Evolutionary conservation across 2,113 vertebrate genomes (phyloP).

Genomic region (Merops nubicus): DNA sequence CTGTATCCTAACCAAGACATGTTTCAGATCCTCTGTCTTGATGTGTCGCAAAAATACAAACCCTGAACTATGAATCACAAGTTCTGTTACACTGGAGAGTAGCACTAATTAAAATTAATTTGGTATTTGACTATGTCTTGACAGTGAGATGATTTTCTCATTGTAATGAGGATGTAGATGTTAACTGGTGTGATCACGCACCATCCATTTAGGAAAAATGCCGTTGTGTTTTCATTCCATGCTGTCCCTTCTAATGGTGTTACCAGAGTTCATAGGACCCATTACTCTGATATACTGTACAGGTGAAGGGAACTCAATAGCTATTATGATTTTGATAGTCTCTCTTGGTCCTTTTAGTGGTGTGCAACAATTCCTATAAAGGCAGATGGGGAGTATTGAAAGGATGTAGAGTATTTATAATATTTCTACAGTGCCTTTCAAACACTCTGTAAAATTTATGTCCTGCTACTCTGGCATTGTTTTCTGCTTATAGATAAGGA

Average conservation of each 20-base stretch:
- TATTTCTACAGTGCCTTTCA: background rate
- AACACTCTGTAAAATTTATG: background rate
- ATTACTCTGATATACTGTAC: background rate
- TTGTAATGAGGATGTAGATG: background rate
- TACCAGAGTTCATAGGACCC: background rate
- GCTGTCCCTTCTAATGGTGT: background rate
- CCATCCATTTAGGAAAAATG: background rate
- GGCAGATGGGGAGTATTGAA: background rate
- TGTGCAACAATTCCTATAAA: background rate
- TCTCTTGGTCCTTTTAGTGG: background rate
- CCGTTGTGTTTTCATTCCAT: background rate
- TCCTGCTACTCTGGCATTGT: background rate
- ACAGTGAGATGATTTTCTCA: background rate
- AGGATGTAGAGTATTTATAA: background rate
- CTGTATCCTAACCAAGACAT: background rate
- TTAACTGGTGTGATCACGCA: background rate
- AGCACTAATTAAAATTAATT: background rate
- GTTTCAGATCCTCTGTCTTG: background rate
- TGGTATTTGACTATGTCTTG: background rate
- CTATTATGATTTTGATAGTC: background rate
- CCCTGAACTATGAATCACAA: background rate
- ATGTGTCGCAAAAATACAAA: background rate
- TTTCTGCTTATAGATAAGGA: background rate
- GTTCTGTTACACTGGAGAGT: background rate
- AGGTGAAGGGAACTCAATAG: background rate